Base-by-base conservation (phyloP, 2,888 invertebrate genomes). In the Hylaea fasciaria region DNA sequence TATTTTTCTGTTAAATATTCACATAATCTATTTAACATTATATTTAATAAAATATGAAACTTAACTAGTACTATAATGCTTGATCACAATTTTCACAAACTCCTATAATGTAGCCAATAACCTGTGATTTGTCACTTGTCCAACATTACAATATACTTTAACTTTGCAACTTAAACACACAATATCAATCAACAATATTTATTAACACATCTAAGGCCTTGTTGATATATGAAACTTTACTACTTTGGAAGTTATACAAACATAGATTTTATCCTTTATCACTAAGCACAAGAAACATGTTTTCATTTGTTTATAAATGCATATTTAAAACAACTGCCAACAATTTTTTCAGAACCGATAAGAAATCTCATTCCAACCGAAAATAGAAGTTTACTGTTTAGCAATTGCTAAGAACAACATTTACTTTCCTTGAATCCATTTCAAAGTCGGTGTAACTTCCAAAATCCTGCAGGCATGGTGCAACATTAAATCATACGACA, bases 1-100 rank as follows among this genome's bases (percentile, higher is more conserved):
- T 91, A 91, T 89, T 88, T 84, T 84, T 85, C 80, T 82, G 81
- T 90, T 89, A 90, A 88, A 88, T 91, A 91, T 91, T 85, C 91
- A 91, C 91, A 91, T 86, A 86, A 64, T 63, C 83, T 83, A 87
- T 83, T 83, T 82, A 87, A 87, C 84, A 81, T 80, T 81, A 80
- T 84, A 83, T 80, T 80, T 81, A 85, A 85, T 89, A 89, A 86
- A 89, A 90, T 91, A 91, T 89, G 82, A 89, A 90, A 90, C 89
- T 89, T 91, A 90, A 89, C 85, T 84, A 87, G 82, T 82, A 82
- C 75, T 75, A 83, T n/a, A n/a, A n/a, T 81, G 78, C 82, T 83
- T 84, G 81, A 91, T 91, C 91, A 91, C 91, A 91, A 84, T 88
- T 85, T 81, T 81, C 78, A 81, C 73, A 72, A 83, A 85, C 76